Evolutionary conservation across 2,113 vertebrate species (phyloP).

Genomic region (Hiodon alosoides): DNA sequence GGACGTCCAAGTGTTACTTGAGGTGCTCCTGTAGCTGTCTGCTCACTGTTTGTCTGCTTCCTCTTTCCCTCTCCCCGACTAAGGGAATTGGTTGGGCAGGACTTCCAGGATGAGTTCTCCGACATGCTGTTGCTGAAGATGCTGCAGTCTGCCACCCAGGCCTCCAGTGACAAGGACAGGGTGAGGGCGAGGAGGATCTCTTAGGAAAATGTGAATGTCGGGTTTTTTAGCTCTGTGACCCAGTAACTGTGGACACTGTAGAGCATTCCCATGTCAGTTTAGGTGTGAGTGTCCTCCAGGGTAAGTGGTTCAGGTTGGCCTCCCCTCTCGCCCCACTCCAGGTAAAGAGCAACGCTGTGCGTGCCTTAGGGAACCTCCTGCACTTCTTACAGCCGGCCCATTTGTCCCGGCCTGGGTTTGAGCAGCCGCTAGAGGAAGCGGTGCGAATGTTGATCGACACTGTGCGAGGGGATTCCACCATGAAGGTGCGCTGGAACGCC

Average conservation of each 20-base stretch:
- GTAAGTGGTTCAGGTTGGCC: background rate
- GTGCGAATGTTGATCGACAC: constrained; percentile 78
- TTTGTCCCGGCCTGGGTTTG: constrained; percentile 73
- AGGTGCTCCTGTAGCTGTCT: background rate
- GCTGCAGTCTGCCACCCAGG: constrained; percentile 77
- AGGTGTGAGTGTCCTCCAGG: too few species aligned
- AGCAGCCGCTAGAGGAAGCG: constrained; percentile 73
- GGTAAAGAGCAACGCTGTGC: constrained; percentile 91
- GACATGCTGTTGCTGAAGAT: constrained; percentile 87
- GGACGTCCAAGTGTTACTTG: too few species aligned
- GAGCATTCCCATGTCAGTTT: too few species aligned
- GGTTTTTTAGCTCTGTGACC: too few species aligned
- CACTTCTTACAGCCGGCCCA: constrained; percentile 81
- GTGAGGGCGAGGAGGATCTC: constrained; percentile 45
- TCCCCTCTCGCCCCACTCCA: constrained; percentile 37
- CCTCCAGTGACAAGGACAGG: constrained; percentile 87
- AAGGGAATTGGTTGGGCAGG: constrained; percentile 76
- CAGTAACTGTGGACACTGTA: too few species aligned
- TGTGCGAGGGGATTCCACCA: constrained; percentile 78
- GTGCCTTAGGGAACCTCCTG: constrained; percentile 89
- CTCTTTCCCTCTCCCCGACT: constrained; percentile 14
- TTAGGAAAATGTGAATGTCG: too few species aligned
- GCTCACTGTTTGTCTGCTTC: background rate
- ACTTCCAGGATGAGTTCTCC: constrained; percentile 88
- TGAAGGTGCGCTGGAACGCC: constrained; percentile 97